Evolutionary conservation across 2,888 invertebrate genomes (phyloP).

Genomic region (Amaurobius ferox): DNA sequence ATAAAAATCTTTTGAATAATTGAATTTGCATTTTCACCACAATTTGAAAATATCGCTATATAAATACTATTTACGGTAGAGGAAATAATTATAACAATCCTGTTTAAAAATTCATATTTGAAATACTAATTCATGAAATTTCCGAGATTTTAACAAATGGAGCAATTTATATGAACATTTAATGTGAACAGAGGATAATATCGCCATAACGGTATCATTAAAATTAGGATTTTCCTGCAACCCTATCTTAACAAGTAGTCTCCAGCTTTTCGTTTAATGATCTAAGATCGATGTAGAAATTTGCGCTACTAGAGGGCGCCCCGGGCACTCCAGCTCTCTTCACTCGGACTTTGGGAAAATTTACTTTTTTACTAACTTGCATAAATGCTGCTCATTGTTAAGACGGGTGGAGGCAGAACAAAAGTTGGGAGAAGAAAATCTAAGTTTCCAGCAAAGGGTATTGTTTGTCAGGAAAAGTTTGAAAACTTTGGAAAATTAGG

Average conservation of each 20-base stretch:
- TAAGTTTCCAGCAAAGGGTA: neutral
- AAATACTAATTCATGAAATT: no score
- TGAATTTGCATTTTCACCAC: no score
- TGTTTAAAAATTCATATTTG: no score
- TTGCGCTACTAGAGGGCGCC: neutral
- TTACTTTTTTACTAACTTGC: neutral
- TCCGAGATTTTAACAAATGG: no score
- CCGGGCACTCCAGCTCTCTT: neutral
- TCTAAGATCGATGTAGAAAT: neutral
- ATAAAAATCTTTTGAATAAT: no score
- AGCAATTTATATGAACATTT: no score
- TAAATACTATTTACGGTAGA: no score
- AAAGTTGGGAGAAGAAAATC: slow-evolving; percentile 9
- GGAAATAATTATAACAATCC: no score
- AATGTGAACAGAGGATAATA: neutral
- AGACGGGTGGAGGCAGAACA: slow-evolving; percentile 2
- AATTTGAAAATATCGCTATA: no score
- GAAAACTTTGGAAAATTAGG: slow-evolving; percentile 6
- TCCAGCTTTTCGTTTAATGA: neutral
- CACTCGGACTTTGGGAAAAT: neutral
- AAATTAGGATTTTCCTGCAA: neutral
- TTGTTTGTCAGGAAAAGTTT: slow-evolving; percentile 13
- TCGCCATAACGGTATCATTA: neutral
- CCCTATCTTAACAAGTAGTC: neutral
- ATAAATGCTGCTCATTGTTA: slow-evolving; percentile 4